phyloP scores from a whole-genome alignment of 2,113 vertebrate species.

The Ciconia stormi region DNA sequence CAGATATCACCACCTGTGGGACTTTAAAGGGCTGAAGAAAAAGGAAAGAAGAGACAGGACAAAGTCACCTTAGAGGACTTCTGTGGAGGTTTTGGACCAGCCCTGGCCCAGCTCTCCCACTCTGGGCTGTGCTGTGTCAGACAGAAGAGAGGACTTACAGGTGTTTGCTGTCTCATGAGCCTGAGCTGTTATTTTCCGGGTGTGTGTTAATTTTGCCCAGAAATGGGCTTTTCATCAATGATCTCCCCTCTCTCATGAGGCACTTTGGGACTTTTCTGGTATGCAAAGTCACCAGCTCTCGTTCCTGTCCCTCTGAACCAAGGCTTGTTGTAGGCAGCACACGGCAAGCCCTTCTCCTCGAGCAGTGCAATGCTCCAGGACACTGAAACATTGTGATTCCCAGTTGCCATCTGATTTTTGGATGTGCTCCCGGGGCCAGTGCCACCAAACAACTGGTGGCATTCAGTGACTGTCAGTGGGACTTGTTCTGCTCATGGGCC shows the following conservation, averaged over 20 bases:
- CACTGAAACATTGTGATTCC: background rate
- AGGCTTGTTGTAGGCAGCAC: background rate
- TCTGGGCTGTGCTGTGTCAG: background rate
- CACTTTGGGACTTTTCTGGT: background rate
- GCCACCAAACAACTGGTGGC: background rate
- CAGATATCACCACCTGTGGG: background rate
- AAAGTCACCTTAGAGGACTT: background rate
- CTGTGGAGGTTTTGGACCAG: background rate
- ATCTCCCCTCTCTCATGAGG: background rate
- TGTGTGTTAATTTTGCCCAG: background rate
- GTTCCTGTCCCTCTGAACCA: background rate
- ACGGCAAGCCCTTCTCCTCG: background rate
- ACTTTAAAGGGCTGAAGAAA: background rate
- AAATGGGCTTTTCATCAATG: background rate
- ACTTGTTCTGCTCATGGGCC: background rate
- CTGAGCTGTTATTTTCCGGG: background rate
- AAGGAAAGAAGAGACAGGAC: background rate
- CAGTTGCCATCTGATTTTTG: background rate
- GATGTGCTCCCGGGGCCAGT: background rate
- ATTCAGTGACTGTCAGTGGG: background rate
- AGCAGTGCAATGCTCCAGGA: background rate
- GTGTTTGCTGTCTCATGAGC: background rate
- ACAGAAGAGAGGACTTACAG: background rate
- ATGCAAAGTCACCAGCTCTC: background rate
- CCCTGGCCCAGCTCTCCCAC: background rate